Evolutionary conservation across 2,888 invertebrate genomes (phyloP), one percentile per base, ranked within the genome.

Genomic region (Mylabris sibirica): DNA sequence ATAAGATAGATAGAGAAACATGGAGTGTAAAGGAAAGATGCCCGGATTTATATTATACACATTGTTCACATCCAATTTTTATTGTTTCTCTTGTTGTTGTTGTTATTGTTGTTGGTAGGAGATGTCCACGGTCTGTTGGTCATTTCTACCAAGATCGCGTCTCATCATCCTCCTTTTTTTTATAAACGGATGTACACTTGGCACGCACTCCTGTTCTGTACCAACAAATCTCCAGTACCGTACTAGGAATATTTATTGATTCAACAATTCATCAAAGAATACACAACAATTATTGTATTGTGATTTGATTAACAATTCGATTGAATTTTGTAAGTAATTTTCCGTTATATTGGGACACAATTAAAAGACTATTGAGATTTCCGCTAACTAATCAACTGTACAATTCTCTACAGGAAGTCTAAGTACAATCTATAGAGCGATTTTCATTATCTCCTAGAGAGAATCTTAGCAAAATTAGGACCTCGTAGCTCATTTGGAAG

Each of bases 111-210:
- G 34, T 35, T 38, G 35, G 60, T 17, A 34, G 71, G 59, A 71
- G 69, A 71, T 68, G 69, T 71, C 66, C 67, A 74, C 73, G 75
- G 73, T 75, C 73, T 68, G 75, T 53, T 74, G 74, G 69, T 69
- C 74, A 74, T 72, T 71, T 72, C 69, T 70, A 69, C 68, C 68
- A 65, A 73, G 74, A 75, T 75, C 75, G 72, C 71, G 70, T 68
- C 72, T 69, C 67, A 49, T 71, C 71, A 71, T 73, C 72, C 70
- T 74, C 72, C 59, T 64, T 8, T 30, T 30, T 67, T 67, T 59
- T 34, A 12, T 41, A 24, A 69, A 72, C 75, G 75, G 75, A 75
- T 75, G 74, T 75, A 68, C 64, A 67, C 71, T 67, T 70, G 69
- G 68, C 74, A 72, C 72, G 72, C 73, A 75, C 71, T 67, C 64